Evolutionary conservation across 2,888 invertebrate genomes (phyloP).

Genomic region (Heliconius ethilla): DNA sequence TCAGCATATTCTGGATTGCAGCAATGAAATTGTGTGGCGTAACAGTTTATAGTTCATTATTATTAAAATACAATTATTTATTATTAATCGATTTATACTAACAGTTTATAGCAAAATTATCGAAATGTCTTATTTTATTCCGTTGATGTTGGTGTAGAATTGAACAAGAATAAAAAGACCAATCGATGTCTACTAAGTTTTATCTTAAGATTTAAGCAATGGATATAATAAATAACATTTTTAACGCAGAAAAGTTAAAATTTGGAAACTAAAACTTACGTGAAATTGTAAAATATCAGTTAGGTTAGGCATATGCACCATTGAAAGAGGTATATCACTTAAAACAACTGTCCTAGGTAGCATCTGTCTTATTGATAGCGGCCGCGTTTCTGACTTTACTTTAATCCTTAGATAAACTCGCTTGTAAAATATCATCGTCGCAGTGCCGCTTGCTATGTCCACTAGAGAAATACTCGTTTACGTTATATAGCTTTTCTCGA

Average conservation of each 20-base stretch:
- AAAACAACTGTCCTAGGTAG: slow-evolving; percentile 59
- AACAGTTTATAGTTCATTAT: not conserved
- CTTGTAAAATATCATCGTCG: slow-evolving; percentile 21
- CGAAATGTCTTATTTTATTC: no score
- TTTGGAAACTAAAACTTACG: no score
- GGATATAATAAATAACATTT: no score
- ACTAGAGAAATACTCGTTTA: not conserved
- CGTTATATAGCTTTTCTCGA: not conserved
- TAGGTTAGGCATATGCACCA: not conserved
- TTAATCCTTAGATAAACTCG: slow-evolving; percentile 34
- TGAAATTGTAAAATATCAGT: not conserved
- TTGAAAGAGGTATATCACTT: slow-evolving; percentile 54
- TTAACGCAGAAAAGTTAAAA: no score
- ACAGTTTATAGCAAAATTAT: no score
- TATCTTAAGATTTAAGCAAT: no score
- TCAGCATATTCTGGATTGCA: not conserved
- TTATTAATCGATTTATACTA: no score
- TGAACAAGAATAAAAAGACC: no score
- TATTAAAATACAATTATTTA: not conserved
- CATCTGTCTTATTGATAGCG: slow-evolving; percentile 36
- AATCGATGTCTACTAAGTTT: no score
- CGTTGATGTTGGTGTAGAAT: no score
- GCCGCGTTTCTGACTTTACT: slow-evolving; percentile 20
- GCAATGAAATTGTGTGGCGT: not conserved
- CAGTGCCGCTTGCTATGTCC: not conserved